Evolutionary conservation across 2,797 vertebrate genomes (phyloP).

Genomic region (Alectoris magna): DNA sequence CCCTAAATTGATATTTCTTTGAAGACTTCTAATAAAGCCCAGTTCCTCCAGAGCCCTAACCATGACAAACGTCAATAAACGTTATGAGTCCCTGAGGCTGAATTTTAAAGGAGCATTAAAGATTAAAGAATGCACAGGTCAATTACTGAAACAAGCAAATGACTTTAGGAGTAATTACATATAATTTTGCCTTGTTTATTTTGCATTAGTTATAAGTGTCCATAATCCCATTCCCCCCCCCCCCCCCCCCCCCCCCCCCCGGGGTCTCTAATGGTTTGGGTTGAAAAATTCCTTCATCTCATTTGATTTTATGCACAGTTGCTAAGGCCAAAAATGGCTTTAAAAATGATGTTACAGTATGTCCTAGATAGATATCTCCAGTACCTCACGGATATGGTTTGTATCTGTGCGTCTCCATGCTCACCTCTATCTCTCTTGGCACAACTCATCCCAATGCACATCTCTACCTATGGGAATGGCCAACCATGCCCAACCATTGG

Average conservation of each 20-base stretch:
- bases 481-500: rapidly evolving
- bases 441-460: not conserved
- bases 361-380: rapidly evolving
- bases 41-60: slow-evolving; percentile 62
- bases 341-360: not conserved
- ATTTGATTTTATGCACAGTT: not conserved
- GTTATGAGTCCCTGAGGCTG: slow-evolving; percentile 76
- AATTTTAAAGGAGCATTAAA: slow-evolving; percentile 78
- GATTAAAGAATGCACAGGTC: slow-evolving; percentile 79
- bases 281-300: slow-evolving; percentile 66
- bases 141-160: slow-evolving; percentile 74
- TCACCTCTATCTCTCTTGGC: not conserved
- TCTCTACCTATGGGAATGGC: not conserved
- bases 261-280: slow-evolving; percentile 62
- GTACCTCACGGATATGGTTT: not conserved
- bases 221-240: slow-evolving; percentile 62
- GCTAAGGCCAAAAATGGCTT: slow-evolving; percentile 18
- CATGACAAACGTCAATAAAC: slow-evolving; percentile 74
- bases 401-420: not conserved
- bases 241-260: slow-evolving; percentile 3
- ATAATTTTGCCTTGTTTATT: slow-evolving; percentile 79
- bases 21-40: slow-evolving; percentile 76
- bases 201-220: slow-evolving; percentile 75
- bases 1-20: slow-evolving; percentile 68
- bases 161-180: slow-evolving; percentile 76